Evolutionary conservation across 2,113 vertebrate genomes (phyloP).

Genomic region (Microtus oregoni): DNA sequence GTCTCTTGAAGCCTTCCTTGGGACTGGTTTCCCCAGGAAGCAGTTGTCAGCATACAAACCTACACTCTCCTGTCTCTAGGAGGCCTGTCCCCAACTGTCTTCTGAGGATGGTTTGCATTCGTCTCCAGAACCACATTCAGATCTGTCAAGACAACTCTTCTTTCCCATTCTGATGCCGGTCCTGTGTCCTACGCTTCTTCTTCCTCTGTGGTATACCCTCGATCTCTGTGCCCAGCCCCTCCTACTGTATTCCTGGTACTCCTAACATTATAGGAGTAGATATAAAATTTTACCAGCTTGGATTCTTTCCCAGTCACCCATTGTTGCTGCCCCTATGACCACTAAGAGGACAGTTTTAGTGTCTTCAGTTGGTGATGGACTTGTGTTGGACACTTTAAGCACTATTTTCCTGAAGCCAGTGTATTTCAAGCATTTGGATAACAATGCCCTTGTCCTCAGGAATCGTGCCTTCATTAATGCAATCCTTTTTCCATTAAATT

Average conservation of each 20-base stretch:
- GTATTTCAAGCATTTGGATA: constrained; percentile 35
- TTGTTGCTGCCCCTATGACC: constrained; percentile 6
- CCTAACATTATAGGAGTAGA: neutral
- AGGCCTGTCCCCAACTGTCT: neutral
- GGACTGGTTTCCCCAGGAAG: neutral
- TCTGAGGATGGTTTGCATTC: neutral
- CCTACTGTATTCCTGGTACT: neutral
- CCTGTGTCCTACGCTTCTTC: neutral
- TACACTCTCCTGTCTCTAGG: neutral
- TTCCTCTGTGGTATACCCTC: neutral
- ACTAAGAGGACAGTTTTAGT: neutral
- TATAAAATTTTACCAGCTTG: constrained; percentile 49
- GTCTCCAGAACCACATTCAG: neutral
- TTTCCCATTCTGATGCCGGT: neutral
- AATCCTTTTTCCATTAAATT: neutral
- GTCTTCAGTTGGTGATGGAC: constrained; percentile 36
- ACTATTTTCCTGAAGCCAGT: constrained; percentile 47
- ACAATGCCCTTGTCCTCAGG: neutral
- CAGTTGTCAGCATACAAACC: neutral
- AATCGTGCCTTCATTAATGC: neutral
- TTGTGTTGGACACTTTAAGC: constrained; percentile 23
- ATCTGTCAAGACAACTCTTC: neutral
- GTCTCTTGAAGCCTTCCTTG: neutral
- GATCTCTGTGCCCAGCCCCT: neutral
- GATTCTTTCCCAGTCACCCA: neutral